Evolutionary conservation across 2,113 vertebrate species (phyloP).

Genomic region (Martes martes): DNA sequence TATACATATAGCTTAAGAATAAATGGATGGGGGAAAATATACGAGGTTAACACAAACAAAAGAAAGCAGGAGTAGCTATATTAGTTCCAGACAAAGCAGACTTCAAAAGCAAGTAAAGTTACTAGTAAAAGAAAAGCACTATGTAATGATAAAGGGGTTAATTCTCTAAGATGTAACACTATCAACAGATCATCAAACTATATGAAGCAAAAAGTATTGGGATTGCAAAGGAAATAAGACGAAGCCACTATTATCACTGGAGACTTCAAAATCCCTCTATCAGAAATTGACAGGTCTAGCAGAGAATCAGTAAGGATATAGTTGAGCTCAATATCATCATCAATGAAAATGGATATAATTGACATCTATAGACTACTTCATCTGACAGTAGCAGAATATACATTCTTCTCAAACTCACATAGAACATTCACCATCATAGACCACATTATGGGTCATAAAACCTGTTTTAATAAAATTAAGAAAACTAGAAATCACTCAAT

Average conservation of each 20-base stretch:
- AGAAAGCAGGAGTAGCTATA: not conserved
- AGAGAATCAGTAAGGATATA: not conserved
- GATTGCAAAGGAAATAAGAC: not conserved
- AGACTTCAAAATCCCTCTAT: not conserved
- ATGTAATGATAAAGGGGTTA: not conserved
- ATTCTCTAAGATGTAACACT: not conserved
- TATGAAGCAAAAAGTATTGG: not conserved
- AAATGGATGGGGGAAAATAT: not conserved
- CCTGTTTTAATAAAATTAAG: no score
- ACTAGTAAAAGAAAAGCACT: not conserved
- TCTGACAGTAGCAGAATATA: not conserved
- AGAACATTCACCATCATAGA: not conserved
- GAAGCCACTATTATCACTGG: not conserved
- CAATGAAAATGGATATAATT: not conserved
- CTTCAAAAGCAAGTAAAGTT: not conserved
- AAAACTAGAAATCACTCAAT: not conserved
- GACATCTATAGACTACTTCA: not conserved
- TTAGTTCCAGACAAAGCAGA: not conserved
- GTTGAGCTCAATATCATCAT: not conserved
- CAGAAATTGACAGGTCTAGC: not conserved
- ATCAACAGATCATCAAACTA: not conserved
- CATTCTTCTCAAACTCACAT: not conserved
- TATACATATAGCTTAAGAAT: not conserved
- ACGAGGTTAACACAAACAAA: not conserved
- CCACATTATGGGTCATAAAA: not conserved